Conservation (phyloP, 2,113 vertebrate species). For the Nycticryphes semicollaris region DNA sequence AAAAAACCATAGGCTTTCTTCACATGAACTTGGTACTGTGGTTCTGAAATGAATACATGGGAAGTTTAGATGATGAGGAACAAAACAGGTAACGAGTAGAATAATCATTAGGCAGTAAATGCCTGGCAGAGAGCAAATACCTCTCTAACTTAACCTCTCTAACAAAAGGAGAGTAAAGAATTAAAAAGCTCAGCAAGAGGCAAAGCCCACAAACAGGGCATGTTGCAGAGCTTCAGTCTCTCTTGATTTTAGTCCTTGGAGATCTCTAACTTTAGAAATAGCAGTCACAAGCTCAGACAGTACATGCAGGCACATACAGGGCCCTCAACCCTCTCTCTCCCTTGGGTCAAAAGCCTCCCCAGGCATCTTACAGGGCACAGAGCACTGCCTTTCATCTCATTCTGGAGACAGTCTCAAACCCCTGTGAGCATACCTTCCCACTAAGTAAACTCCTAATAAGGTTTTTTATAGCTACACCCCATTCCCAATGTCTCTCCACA, state of each 20-base stretch:
- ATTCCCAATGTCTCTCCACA: constrained; percentile 6
- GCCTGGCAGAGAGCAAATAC: not conserved
- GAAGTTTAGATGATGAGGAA: not conserved
- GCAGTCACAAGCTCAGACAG: not conserved
- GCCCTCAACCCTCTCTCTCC: not conserved
- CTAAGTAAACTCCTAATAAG: not conserved
- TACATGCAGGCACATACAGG: not conserved
- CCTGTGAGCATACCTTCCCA: not conserved
- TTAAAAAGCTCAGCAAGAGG: not conserved
- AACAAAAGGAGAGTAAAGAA: not conserved
- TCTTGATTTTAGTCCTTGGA: not conserved
- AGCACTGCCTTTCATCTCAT: not conserved
- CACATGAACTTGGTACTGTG: not conserved
- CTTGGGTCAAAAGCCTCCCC: not conserved
- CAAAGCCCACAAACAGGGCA: not conserved
- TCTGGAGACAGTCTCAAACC: not conserved
- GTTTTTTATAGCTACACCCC: constrained; percentile 46
- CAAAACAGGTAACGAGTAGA: not conserved
- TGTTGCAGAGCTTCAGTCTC: not conserved
- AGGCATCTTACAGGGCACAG: not conserved
- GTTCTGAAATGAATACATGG: not conserved
- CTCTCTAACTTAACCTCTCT: not conserved
- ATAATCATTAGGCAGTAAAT: not conserved
- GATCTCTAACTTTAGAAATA: not conserved
- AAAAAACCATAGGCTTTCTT: not conserved